Evolutionary conservation across 2,888 invertebrate genomes (phyloP), one percentile per base, ranked within the genome.

Genomic region (Ophioninae sp.): DNA sequence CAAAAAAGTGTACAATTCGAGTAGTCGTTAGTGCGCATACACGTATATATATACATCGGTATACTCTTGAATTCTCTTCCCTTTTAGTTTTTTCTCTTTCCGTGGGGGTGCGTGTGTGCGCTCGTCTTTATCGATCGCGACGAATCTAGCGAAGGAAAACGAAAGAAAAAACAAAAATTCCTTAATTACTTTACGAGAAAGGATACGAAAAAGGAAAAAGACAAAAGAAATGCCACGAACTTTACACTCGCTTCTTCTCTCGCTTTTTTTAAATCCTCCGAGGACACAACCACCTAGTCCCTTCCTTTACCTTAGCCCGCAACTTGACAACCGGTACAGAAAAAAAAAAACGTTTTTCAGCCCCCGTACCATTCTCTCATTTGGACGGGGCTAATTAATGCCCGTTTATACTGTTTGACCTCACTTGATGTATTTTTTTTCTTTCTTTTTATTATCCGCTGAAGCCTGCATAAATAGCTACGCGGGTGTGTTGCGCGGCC

Each of bases 401-500:
- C 86, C 82, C 84, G 69, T 75, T 75, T 73, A 80, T 74, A 76
- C 84, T 87, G 88, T 73, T 87, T 88, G 88, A 91, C 88, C 88
- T 92, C 88, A 91, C 90, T 91, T 92, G 92, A 92, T 90, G 89
- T 91, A 90, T 91, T 91, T 92, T 86, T 92, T 85, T 30, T 92
- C 84, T 30, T 92, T 92, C 91, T 92, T 91, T 93, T 91, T 92
- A 92, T 90, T 92, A 87, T 89, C 91, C 90, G 90, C 90, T 89
- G 91, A 92, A 93, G 93, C 91, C 93, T 92, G 91, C 92, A 91
- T 92, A 94, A 94, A 95, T 95, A 96, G 97, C 95, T 98, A 98
- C 96, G 97, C 97, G 94, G 96, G 97, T 94, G 97, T 97, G 94
- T 95, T 98, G 94, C 96, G 97, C 94, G 97, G 97, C 93, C 96